These are phyloP conservation scores for Aix galericulata DNA, from an alignment of 2,113 vertebrate species.

Conservation along the genomic window DNA sequence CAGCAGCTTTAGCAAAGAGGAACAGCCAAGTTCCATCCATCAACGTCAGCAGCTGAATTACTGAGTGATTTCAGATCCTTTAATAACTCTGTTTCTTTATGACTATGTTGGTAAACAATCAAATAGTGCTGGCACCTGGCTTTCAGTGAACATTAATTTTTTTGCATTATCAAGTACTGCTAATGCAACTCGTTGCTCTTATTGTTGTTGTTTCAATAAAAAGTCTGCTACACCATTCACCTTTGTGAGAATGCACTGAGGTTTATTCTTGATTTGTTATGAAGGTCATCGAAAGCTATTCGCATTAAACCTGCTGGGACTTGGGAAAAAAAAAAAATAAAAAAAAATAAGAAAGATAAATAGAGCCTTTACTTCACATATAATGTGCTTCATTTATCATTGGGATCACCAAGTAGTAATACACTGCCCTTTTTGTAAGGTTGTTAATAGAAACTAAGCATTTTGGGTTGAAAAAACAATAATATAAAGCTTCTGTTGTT, in stretches of 20 bases:
- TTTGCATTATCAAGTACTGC: conserved; percentile 50
- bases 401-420: conserved; percentile 33
- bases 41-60: conserved; percentile 83
- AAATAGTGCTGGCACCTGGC: conserved; percentile 50
- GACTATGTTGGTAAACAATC: conserved; percentile 79
- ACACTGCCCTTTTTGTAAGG: conserved; percentile 53
- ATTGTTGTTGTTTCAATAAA: not conserved
- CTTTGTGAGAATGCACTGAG: not conserved
- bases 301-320: conserved; percentile 40
- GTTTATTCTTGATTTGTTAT: conserved; percentile 39
- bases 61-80: conserved; percentile 76
- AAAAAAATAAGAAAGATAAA: conserved; percentile 22
- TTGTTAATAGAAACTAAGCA: conserved; percentile 55
- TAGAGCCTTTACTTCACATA: conserved; percentile 48
- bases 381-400: conserved; percentile 68
- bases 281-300: conserved; percentile 50
- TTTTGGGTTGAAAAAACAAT: conserved; percentile 30
- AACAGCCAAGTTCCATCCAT: conserved; percentile 86
- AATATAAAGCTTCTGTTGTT: conserved; percentile 34
- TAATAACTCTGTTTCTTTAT: conserved; percentile 78
- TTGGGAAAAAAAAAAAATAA: not conserved
- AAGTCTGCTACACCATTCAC: not conserved
- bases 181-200: not conserved
- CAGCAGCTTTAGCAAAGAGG: conserved; percentile 86
- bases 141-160: conserved; percentile 67